Evolutionary conservation across 1,140 invertebrate genomes (phyloP), one percentile per base, ranked within the genome.

Genomic region (Probaryconus sp.): DNA sequence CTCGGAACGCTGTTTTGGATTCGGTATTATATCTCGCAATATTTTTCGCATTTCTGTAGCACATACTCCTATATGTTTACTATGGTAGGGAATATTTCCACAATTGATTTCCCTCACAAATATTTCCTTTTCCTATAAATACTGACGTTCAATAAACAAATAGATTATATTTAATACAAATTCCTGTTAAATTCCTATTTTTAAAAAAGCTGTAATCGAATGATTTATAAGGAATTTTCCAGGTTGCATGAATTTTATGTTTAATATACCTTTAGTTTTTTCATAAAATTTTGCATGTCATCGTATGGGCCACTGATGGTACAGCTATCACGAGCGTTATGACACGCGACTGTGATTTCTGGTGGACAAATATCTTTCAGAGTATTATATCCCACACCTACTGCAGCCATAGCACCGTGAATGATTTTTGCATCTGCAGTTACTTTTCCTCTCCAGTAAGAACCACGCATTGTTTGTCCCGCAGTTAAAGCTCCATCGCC

Each of bases 381-480:
- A 58, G 90, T 85, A 26, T 88, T 87, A 56, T 90, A 91, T 1
- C 90, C 89, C 31, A 92, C 78, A 37, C 92, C 94, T 16, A 96
- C 89, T 38, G 93, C 93, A 37, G 94, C 94, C 96, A 97, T 97
- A 10, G 92, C 92, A n/a, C 95, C 95, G 18, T 84, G 87, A 28
- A 93, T 91, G 65, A 96, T 89, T 4, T 92, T 89, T 0, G 93
- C 91, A 72, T 96, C 94, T 37, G 94, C 84, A 37, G 95, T 95
- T 35, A 94, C 95, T 35, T 90, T 84, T 3, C 96, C 97, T 87
- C 96, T 89, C 77, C 92, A 95, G 85, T 96, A 98, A 5, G 94
- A 92, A 31, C 91, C 86, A 4, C 94, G 80, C 6, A 97, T 88
- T 69, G 92, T 93, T 84, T 96, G 92, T 77, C 95, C 93, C 3